A percentile compares a stretch with the other conserved stretches of the same genome.
phyloP scores from a whole-genome alignment of 2,797 vertebrate species.

The Limnodromus scolopaceus region DNA sequence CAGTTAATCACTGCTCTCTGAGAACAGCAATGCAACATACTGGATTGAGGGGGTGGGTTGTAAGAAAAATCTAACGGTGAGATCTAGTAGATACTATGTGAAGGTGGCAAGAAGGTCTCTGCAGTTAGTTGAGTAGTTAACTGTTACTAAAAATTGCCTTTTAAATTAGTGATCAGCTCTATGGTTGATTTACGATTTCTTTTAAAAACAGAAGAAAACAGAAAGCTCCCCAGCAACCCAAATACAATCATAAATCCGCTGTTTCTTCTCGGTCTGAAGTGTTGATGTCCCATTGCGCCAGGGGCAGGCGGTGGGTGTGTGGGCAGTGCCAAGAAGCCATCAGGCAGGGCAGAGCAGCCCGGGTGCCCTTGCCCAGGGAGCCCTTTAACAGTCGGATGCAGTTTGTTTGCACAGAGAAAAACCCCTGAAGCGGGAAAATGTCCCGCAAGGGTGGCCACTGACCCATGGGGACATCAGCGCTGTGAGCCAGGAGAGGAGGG shows the following conservation, averaged over 20 bases:
- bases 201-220: background rate
- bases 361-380: background rate
- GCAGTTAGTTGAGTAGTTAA: background rate
- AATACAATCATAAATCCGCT: background rate
- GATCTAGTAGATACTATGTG: background rate
- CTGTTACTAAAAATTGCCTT: background rate
- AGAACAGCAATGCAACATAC: background rate
- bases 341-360: background rate
- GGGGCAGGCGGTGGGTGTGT: rapidly evolving
- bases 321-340: background rate
- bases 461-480: background rate
- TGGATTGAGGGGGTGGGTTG: background rate
- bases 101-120: background rate
- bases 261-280: background rate
- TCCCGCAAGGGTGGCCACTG: background rate
- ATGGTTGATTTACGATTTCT: background rate
- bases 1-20: background rate
- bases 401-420: background rate
- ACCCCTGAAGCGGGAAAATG: background rate
- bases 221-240: background rate
- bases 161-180: background rate
- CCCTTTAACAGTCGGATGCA: background rate
- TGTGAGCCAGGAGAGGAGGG: background rate
- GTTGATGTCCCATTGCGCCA: background rate
- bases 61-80: background rate